Base-by-base conservation (phyloP, 2,113 vertebrate species). In the Verasper variegatus region DNA sequence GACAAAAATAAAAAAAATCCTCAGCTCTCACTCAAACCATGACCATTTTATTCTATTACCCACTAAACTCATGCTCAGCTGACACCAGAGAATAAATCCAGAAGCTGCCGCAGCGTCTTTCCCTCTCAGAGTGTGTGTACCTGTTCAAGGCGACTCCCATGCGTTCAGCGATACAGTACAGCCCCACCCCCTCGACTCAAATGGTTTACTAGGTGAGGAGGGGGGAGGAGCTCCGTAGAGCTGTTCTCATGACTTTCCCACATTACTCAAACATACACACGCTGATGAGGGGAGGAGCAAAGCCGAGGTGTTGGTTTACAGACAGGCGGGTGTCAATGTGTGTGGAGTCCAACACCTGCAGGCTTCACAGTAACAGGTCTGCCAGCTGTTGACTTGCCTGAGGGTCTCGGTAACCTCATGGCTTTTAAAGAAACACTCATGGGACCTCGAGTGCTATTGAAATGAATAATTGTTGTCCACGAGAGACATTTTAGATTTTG, bases 141-240 rank as follows among this genome's bases (percentile, higher is more conserved):
- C 93, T 92, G 91, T 82, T 88, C 59, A 58, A 68, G 82, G 82
- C 52, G 40, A 89, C 91, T 93, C 90, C 90, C 86, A 86, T 52
- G 35, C 76, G 76, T 82, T 78, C 67, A 74, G 3, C 51, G 69
- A 86, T 78, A 83, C 83, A 75, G 61, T 81, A 64, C 62, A 7
- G 76, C 78, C 69, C 85, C 86, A 85, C 86, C 87, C 81, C 77
- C 78, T 74, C 62, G 2, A n/a, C 55, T 79, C 61, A 74, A 88
- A 87, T 71, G 66, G 72, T 88, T 71, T 78, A 72, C 87, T 69
- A 60, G 79, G 74, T 68, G 40, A 42, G 57, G 61, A 65, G 51
- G 76, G 75, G 68, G 88, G 88, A 80, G 86, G 79, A 71, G 88
- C 77, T 77, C 61, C 47, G 61, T 1, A 1, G 35, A 40, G 66